Evolutionary conservation across 2,113 vertebrate genomes (phyloP).

Genomic region (Gavialis gangeticus): DNA sequence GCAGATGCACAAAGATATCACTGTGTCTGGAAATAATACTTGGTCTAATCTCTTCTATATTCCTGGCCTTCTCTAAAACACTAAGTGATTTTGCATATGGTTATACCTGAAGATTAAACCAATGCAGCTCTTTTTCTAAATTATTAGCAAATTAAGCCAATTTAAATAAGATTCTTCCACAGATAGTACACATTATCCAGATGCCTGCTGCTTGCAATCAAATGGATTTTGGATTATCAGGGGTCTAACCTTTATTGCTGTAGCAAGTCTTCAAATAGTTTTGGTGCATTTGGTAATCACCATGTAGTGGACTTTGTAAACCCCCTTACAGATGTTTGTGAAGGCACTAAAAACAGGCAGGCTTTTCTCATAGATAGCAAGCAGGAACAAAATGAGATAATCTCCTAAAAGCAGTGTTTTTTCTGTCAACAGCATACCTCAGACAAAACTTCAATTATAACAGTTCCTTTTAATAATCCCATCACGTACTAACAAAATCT

Average conservation of each 20-base stretch:
- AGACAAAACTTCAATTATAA: slow-evolving; percentile 17
- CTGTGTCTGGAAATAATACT: neutral
- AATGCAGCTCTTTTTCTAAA: neutral
- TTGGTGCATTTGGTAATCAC: slow-evolving; percentile 21
- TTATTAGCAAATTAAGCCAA: neutral
- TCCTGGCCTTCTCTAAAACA: neutral
- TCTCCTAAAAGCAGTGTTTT: slow-evolving; percentile 1
- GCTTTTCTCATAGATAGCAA: slow-evolving; percentile 3
- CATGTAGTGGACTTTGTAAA: neutral
- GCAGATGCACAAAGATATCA: neutral
- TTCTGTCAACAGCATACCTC: neutral
- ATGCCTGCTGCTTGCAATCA: neutral
- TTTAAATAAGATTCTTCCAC: neutral
- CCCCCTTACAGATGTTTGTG: slow-evolving; percentile 26
- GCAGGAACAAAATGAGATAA: neutral
- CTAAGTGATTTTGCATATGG: neutral
- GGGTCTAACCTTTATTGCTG: slow-evolving; percentile 30
- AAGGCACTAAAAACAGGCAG: neutral
- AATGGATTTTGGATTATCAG: slow-evolving; percentile 15
- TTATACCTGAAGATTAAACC: neutral
- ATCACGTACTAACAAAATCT: slow-evolving; percentile 44
- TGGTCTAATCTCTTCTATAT: neutral
- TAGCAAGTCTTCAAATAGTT: neutral
- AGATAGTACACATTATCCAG: neutral
- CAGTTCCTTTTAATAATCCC: slow-evolving; percentile 15